Evolutionary conservation across 2,797 vertebrate genomes (phyloP).

Genomic region (Pteronotus mesoamericanus): DNA sequence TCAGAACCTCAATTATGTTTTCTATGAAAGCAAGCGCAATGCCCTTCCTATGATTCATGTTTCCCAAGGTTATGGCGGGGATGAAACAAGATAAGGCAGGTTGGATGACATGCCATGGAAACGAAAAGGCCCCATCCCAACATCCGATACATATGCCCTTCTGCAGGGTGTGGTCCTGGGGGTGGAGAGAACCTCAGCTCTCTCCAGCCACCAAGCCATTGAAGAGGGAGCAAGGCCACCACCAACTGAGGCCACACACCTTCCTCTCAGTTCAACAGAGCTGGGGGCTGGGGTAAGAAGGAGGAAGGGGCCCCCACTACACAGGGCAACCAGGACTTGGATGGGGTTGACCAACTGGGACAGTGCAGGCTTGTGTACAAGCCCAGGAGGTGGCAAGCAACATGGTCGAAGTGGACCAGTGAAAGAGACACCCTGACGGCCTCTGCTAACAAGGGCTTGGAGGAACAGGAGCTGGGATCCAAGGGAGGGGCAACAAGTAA

Average conservation of each 20-base stretch:
- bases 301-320: neutral
- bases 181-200: neutral
- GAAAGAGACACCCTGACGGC: neutral
- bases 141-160: neutral
- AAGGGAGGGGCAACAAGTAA: neutral
- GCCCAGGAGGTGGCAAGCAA: neutral
- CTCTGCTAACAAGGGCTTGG: neutral
- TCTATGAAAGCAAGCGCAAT: neutral
- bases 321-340: neutral
- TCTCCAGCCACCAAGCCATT: neutral
- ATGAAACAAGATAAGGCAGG: neutral
- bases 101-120: neutral
- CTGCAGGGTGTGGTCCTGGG: neutral
- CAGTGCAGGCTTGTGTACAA: neutral
- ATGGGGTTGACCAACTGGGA: neutral
- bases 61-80: neutral
- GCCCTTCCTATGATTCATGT: neutral
- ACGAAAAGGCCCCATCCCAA: neutral
- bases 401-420: neutral
- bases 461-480: neutral
- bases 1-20: neutral
- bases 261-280: neutral
- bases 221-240: neutral
- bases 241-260: neutral
- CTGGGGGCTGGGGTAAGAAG: neutral